Evolutionary conservation across 2,888 invertebrate genomes (phyloP).

Genomic region (Trissolcus brochymenae): DNA sequence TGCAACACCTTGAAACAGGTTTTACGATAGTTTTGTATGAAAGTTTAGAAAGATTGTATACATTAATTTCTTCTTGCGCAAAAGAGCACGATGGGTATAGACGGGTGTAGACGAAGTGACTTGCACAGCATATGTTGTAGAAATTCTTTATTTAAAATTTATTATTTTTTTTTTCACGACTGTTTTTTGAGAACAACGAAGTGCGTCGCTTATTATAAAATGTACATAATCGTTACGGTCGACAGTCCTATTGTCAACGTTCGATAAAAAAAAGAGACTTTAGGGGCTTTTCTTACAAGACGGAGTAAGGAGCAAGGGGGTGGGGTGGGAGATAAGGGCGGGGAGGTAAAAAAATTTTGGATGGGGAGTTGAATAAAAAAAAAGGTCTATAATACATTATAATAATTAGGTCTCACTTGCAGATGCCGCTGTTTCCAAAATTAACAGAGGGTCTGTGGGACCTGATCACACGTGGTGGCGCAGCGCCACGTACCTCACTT

Average conservation of each 20-base stretch:
- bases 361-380: constrained; percentile 45
- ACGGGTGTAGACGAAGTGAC: neutral
- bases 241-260: constrained; percentile 55
- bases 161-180: constrained; percentile 25
- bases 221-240: constrained; percentile 63
- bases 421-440: constrained; percentile 58
- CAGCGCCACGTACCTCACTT: constrained; percentile 1
- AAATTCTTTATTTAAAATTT: constrained; percentile 68
- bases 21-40: constrained; percentile 27
- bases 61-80: neutral
- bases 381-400: constrained; percentile 68
- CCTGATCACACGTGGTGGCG: constrained; percentile 21
- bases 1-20: constrained; percentile 27
- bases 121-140: constrained; percentile 55
- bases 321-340: constrained; percentile 36
- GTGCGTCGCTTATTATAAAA: constrained; percentile 61
- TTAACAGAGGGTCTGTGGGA: constrained; percentile 29
- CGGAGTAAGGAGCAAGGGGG: constrained; percentile 33
- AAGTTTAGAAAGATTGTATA: constrained; percentile 35
- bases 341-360: constrained; percentile 48
- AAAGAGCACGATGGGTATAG: neutral
- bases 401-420: constrained; percentile 68
- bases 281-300: constrained; percentile 9
- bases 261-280: constrained; percentile 60
- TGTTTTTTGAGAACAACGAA: constrained; percentile 60